Base-by-base conservation (phyloP, 1,140 invertebrate genomes). In the Hyles euphorbiae region DNA sequence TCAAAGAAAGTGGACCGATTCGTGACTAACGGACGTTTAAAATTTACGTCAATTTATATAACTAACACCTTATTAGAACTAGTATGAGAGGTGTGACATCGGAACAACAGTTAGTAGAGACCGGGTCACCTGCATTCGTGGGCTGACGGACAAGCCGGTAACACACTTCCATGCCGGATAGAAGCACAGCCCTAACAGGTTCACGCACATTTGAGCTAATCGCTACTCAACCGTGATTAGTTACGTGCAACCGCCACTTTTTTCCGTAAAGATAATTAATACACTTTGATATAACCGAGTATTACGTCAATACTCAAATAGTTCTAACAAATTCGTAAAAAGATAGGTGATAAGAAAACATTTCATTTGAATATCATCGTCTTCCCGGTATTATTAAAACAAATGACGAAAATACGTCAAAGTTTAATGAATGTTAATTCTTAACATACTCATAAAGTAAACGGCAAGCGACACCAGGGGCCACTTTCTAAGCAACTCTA, bases 401-500 rank as follows among this genome's bases (percentile, higher is more conserved):
- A 22, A 22, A 22, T 22, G 22, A 22, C 22, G 22, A 22, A 22
- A 22, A 22, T 22, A 22, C 22, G 22, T 22, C 22, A 22, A n/a
- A n/a, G 22, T 22, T 22, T 22, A 0, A 40, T 40, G 46, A n/a
- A 48, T 5, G 5, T 48, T 10, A 48, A 5, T 11, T 48, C 7
- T 22, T 48, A 5, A 10, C 54, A 34, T 51, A 51, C 5, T 10
- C 10, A 34, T 51, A 45, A 10, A 34, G 33, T 47, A 33, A 47
- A 56, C 10, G 2, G 22, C 7, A 49, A 36, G 50, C 67, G 61
- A 65, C 61, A 65, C 68, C 63, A 72, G 75, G 63, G 66, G 72
- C 77, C 64, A 80, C 85, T 88, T 88, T 88, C 82, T 79, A 82
- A 80, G 68, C 78, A 70, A 73, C 66, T 75, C 74, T 74, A 71